phyloP scores from a whole-genome alignment of 2,797 vertebrate species.

The Hemitrygon akajei region DNA sequence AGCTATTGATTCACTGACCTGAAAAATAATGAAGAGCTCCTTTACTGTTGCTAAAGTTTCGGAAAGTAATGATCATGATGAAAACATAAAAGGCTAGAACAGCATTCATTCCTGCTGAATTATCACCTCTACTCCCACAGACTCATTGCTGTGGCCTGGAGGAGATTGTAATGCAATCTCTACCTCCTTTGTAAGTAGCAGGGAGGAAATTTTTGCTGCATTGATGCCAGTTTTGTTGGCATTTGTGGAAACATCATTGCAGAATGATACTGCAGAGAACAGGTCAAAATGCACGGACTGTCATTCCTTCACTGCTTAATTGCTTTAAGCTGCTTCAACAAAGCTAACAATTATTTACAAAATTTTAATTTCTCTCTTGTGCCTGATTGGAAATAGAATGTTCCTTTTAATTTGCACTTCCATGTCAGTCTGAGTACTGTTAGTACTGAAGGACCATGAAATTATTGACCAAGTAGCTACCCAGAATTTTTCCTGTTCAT shows the following conservation, averaged over 20 bases:
- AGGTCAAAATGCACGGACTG: too few species aligned
- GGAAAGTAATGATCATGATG: background rate
- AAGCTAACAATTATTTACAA: too few species aligned
- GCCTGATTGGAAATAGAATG: background rate
- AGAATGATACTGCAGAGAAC: background rate
- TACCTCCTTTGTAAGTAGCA: background rate
- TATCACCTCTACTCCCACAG: background rate
- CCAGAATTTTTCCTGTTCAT: background rate
- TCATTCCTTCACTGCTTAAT: background rate
- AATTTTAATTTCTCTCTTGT: background rate
- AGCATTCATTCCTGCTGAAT: too few species aligned
- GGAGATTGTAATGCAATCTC: background rate
- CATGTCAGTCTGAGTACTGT: background rate
- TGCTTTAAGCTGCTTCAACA: background rate
- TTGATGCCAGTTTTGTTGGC: background rate
- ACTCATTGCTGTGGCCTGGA: background rate
- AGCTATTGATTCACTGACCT: too few species aligned
- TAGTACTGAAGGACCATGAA: background rate
- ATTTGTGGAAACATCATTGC: background rate
- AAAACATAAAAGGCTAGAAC: background rate
- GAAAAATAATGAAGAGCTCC: background rate
- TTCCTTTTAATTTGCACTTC: background rate
- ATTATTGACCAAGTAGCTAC: background rate
- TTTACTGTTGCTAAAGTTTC: background rate
- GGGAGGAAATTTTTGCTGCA: background rate